These are phyloP conservation scores for Microctenopoma stevenorrisi DNA, from an alignment of 2,797 vertebrate species.

Conservation along the genomic window DNA sequence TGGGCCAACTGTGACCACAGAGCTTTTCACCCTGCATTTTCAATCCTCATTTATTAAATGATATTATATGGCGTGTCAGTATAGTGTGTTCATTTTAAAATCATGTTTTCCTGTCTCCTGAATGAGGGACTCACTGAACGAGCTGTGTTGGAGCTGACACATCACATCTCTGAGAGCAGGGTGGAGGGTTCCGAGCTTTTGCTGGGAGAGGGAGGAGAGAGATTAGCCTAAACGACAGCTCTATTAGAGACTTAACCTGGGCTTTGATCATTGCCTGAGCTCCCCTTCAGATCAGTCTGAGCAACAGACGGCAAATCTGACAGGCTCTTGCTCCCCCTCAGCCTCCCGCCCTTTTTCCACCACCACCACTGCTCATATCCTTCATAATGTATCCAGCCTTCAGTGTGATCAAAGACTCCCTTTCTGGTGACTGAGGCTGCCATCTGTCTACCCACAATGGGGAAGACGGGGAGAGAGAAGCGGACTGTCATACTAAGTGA, in stretches of 20 bases:
- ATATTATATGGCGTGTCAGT: conserved; percentile 23
- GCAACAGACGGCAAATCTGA: conserved; percentile 82
- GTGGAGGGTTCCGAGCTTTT: conserved; percentile 68
- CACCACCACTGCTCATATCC: conserved; percentile 43
- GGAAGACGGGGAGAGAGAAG: conserved; percentile 31
- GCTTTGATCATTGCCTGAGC: conserved; percentile 86
- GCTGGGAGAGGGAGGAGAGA: conserved; percentile 69
- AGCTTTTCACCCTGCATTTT: conserved; percentile 13
- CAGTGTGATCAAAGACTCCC: conserved; percentile 80
- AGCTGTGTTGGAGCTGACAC: conserved; percentile 22
- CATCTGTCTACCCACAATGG: conserved; percentile 59
- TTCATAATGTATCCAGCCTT: conserved; percentile 66
- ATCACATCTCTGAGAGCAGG: conserved; percentile 33
- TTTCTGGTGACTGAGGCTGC: conserved; percentile 65
- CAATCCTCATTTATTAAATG: conserved; percentile 5
- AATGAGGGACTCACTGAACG: conserved; percentile 31
- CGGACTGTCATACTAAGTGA: conserved; percentile 60
- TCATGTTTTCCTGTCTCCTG: conserved; percentile 20
- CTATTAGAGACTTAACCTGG: conserved; percentile 86
- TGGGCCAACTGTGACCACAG: not conserved
- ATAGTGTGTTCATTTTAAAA: conserved; percentile 30
- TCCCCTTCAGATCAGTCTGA: conserved; percentile 69
- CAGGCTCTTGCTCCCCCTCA: conserved; percentile 66
- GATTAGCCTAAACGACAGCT: conserved; percentile 84
- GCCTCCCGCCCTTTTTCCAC: not conserved